Percentiles rank a stretch among this genome's conserved stretches.
These are phyloP conservation scores for Spermophilus dauricus DNA, from an alignment of 2,113 vertebrate genomes.

Conservation along the genomic window DNA sequence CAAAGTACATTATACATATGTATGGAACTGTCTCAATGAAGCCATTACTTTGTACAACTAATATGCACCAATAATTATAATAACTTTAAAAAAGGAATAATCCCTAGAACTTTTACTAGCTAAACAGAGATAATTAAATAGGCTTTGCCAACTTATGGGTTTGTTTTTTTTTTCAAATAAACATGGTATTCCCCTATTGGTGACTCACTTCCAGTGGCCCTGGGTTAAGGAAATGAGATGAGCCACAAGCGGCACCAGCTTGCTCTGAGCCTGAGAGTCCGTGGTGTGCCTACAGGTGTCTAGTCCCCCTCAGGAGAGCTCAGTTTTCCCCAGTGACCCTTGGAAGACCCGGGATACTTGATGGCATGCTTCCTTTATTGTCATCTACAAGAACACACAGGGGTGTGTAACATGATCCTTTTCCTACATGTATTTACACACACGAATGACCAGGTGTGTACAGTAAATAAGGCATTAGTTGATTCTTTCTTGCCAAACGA, in stretches of 20 bases:
- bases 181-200: conserved; percentile 43
- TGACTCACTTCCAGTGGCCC: conserved; percentile 66
- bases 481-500: not conserved
- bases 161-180: not conserved
- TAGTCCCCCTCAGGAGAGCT: not conserved
- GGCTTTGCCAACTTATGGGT: not conserved
- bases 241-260: not conserved
- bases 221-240: conserved; percentile 51
- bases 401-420: not conserved
- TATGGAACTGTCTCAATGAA: not conserved
- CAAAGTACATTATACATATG: not conserved
- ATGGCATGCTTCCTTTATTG: not conserved
- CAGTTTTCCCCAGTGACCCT: not conserved
- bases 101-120: not conserved
- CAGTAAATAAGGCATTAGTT: not conserved
- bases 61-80: not conserved
- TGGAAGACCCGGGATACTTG: not conserved
- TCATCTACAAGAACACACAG: not conserved
- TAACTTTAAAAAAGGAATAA: not conserved
- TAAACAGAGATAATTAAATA: not conserved
- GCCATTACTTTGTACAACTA: not conserved
- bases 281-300: not conserved
- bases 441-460: not conserved
- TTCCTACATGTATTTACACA: not conserved
- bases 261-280: not conserved